Evolutionary conservation across 2,888 invertebrate genomes (phyloP).

Genomic region (Megaustenia siamemsis): DNA sequence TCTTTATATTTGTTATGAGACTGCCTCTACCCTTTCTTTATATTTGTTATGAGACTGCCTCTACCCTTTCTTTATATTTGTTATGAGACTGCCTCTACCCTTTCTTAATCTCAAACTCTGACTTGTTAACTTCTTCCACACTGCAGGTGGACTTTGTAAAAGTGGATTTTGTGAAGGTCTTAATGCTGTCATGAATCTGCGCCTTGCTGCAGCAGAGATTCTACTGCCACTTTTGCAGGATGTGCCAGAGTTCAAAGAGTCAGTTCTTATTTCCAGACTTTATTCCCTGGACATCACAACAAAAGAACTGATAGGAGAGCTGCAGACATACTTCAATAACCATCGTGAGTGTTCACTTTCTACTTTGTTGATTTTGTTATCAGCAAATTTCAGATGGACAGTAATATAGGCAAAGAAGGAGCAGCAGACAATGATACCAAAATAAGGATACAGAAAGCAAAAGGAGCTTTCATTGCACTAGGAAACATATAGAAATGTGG

Average conservation of each 20-base stretch:
- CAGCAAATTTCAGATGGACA: too few relatives aligned
- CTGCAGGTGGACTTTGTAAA: conserved; percentile 64
- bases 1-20: too few relatives aligned
- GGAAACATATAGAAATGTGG: too few relatives aligned
- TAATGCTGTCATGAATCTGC: conserved; percentile 61
- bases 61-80: too few relatives aligned
- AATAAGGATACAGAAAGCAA: too few relatives aligned
- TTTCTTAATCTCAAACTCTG: not conserved
- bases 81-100: too few relatives aligned
- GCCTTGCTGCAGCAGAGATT: conserved; percentile 57
- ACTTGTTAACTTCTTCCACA: not conserved
- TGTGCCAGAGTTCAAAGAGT: conserved; percentile 46
- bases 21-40: too few relatives aligned
- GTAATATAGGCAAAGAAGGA: too few relatives aligned
- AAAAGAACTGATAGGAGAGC: conserved; percentile 54
- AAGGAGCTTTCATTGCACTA: too few relatives aligned
- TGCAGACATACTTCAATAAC: conserved; percentile 58
- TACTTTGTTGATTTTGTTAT: too few relatives aligned
- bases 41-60: too few relatives aligned
- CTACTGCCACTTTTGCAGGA: conserved; percentile 61
- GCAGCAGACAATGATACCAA: too few relatives aligned
- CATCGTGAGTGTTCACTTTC: conserved; percentile 56
- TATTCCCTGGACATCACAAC: conserved; percentile 55
- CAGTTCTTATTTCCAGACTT: conserved; percentile 53
- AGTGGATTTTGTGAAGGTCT: conserved; percentile 64